Evolutionary conservation across 1,140 invertebrate species (phyloP).

Genomic region (Euwallacea similis): DNA sequence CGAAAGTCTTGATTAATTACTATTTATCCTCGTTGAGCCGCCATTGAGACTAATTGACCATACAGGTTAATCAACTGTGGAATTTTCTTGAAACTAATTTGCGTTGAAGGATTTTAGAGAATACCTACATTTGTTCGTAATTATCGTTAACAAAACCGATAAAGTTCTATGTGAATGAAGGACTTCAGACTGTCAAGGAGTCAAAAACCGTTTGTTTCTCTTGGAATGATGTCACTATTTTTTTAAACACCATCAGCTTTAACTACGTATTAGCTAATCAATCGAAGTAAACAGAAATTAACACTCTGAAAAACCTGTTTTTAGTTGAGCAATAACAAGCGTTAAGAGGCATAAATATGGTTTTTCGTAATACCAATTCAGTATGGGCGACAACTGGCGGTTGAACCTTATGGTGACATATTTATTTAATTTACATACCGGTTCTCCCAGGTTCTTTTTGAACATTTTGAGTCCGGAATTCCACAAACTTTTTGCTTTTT

Average conservation of each 20-base stretch:
- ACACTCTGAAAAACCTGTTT: conserved; percentile 7
- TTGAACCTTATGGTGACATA: conserved; percentile 6
- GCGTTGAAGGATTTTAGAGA: not conserved
- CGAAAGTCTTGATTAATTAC: too few species aligned
- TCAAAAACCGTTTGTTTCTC: not conserved
- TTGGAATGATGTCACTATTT: not conserved
- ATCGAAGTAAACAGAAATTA: conserved; percentile 3
- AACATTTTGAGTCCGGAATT: not conserved
- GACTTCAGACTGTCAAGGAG: not conserved
- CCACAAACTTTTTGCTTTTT: not conserved
- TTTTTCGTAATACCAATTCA: conserved; percentile 11
- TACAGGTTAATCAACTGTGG: not conserved
- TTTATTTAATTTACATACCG: not conserved
- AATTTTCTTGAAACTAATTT: not conserved
- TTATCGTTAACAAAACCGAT: not conserved
- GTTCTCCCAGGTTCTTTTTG: not conserved
- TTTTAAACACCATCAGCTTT: not conserved
- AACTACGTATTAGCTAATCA: not conserved
- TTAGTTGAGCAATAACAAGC: not conserved
- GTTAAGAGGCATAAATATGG: not conserved
- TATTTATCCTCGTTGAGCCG: not conserved
- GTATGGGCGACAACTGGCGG: not conserved
- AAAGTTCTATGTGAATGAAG: not conserved
- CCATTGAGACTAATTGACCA: not conserved
- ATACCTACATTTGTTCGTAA: not conserved